Percentiles rank a stretch among this genome's conserved stretches.
Conservation (phyloP, 2,888 invertebrate species). For the Spialia ferax region DNA sequence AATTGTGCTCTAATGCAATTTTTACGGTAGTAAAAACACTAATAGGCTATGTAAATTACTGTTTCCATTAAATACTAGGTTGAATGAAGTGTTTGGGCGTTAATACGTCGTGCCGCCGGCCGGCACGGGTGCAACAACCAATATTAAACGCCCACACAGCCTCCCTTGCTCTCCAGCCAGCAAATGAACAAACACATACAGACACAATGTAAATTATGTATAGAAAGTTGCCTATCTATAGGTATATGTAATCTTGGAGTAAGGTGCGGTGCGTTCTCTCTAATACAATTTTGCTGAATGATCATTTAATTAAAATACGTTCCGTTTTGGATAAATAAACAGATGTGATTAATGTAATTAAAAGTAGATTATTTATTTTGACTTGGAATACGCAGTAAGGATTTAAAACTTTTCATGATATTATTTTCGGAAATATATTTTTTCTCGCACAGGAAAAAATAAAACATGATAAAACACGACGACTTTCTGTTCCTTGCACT, state of each 20-base stretch:
- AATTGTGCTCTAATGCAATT: slow-evolving; percentile 26
- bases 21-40: slow-evolving; percentile 54
- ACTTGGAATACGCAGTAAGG: too few relatives aligned
- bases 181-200: slow-evolving; percentile 46
- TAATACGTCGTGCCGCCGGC: slow-evolving; percentile 68
- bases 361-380: too few relatives aligned
- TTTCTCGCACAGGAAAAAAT: too few relatives aligned
- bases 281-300: slow-evolving; percentile 53
- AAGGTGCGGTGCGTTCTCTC: slow-evolving; percentile 55
- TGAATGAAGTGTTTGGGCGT: slow-evolving; percentile 63
- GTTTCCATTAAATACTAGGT: slow-evolving; percentile 67
- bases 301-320: too few relatives aligned
- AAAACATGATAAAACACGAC: too few relatives aligned
- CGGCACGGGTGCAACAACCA: slow-evolving; percentile 73
- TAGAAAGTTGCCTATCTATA: slow-evolving; percentile 56
- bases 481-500: too few relatives aligned
- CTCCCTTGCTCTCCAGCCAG: slow-evolving; percentile 72
- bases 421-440: too few relatives aligned
- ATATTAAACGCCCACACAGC: slow-evolving; percentile 79
- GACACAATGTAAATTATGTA: slow-evolving; percentile 57
- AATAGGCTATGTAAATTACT: slow-evolving; percentile 69
- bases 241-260: too few relatives aligned
- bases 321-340: too few relatives aligned
- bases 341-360: too few relatives aligned
- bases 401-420: too few relatives aligned